Evolutionary conservation across 2,797 vertebrate genomes (phyloP).

Genomic region (Oreonectes daqikongensis): DNA sequence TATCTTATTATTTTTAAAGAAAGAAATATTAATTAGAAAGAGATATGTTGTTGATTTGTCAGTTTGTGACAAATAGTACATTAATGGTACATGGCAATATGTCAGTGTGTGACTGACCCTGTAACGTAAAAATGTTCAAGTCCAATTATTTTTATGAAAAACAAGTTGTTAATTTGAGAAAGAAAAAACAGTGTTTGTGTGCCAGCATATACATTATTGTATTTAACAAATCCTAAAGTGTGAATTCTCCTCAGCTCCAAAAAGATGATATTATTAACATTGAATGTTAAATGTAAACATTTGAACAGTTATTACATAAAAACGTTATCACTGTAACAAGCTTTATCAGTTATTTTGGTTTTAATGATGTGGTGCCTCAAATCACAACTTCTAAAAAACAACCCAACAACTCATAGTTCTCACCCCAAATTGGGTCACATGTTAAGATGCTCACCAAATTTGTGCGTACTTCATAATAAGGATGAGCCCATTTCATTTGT

Average conservation of each 20-base stretch:
- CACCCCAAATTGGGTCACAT: conserved; percentile 23
- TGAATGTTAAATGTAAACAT: no score
- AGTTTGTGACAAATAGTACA: neutral
- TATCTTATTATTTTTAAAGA: neutral
- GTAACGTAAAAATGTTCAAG: neutral
- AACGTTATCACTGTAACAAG: neutral
- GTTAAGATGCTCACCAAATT: conserved; percentile 49
- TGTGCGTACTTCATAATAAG: conserved; percentile 65
- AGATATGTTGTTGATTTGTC: neutral
- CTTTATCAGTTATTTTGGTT: neutral
- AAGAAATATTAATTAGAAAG: conserved; percentile 17
- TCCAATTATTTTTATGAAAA: neutral
- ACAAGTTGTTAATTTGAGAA: conserved; percentile 11
- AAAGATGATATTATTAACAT: no score
- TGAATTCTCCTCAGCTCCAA: neutral
- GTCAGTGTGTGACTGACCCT: neutral
- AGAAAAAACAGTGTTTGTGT: neutral
- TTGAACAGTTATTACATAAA: neutral
- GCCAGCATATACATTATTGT: neutral
- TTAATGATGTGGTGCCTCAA: neutral
- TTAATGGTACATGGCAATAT: conserved; percentile 1
- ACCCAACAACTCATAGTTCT: neutral
- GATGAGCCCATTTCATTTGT: conserved; percentile 70
- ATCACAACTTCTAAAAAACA: neutral
- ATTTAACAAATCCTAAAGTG: no score